Conservation (phyloP, 2,888 invertebrate genomes). For the Plagodis pulveraria region DNA sequence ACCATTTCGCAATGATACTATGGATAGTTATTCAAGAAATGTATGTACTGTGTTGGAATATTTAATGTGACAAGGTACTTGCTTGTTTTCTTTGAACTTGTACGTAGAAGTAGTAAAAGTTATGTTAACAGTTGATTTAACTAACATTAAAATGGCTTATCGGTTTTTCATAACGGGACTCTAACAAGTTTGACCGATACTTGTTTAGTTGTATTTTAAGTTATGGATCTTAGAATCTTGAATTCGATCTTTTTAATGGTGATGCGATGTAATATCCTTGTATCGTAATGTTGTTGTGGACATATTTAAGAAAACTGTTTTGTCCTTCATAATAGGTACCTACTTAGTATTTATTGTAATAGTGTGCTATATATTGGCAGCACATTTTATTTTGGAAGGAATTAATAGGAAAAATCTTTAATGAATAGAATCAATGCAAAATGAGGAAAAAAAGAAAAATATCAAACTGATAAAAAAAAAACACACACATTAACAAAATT, state of each 20-base stretch:
- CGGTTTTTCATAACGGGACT: conserved; percentile 26
- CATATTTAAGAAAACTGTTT: background rate
- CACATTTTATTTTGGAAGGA: too few relatives aligned
- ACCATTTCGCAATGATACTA: conserved; percentile 9
- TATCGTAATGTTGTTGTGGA: background rate
- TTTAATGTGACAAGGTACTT: background rate
- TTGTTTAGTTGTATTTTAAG: conserved; percentile 14
- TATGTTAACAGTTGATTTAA: conserved; percentile 43
- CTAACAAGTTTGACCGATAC: conserved; percentile 25
- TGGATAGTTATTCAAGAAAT: background rate
- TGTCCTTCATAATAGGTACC: too few relatives aligned
- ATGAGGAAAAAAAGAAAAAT: too few relatives aligned
- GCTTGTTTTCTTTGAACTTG: background rate
- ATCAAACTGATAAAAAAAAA: too few relatives aligned
- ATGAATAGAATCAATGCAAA: too few relatives aligned
- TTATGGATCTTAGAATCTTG: background rate
- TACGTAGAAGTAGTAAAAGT: conserved; percentile 29
- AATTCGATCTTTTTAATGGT: background rate
- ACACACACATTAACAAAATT: too few relatives aligned
- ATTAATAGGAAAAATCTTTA: too few relatives aligned
- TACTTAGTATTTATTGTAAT: too few relatives aligned
- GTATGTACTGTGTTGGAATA: background rate
- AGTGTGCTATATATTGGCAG: too few relatives aligned
- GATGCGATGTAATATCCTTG: background rate
- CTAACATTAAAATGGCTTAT: conserved; percentile 22